Percentiles rank a stretch among this genome's conserved stretches.
Conservation (phyloP, 2,113 vertebrate genomes). For the Saccopteryx bilineata region DNA sequence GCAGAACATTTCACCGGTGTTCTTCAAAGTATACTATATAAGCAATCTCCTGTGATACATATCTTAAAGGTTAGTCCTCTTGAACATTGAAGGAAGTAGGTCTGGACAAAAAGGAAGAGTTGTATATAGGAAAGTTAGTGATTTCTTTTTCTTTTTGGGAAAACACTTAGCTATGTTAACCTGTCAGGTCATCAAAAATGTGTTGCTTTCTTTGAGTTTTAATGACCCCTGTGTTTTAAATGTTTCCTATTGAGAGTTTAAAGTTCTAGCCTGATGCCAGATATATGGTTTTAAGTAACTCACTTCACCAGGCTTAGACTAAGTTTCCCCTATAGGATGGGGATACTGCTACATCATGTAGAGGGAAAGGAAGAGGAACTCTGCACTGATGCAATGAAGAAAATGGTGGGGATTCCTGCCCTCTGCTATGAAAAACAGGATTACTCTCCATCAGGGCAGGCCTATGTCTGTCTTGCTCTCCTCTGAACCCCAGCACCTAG, state of each 20-base stretch:
- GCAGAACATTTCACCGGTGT: neutral
- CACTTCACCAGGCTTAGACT: neutral
- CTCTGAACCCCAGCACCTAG: neutral
- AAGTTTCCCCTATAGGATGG: neutral
- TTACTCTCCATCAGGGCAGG: neutral
- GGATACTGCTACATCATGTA: neutral
- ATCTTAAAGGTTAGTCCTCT: neutral
- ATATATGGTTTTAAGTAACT: neutral
- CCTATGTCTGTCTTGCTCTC: neutral
- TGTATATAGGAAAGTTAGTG: neutral
- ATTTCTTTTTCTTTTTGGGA: neutral
- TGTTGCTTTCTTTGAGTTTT: neutral
- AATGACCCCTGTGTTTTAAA: neutral
- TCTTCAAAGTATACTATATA: neutral
- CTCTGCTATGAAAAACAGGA: neutral
- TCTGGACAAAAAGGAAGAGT: neutral
- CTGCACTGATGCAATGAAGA: neutral
- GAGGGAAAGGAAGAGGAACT: neutral
- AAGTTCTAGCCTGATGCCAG: neutral
- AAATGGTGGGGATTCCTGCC: neutral
- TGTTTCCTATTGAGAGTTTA: neutral
- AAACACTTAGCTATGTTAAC: slow-evolving; percentile 32
- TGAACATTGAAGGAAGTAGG: neutral
- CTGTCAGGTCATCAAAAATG: neutral
- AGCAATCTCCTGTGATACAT: neutral